Evolutionary conservation across 2,797 vertebrate species (phyloP).

Genomic region (Coreius guichenoti): DNA sequence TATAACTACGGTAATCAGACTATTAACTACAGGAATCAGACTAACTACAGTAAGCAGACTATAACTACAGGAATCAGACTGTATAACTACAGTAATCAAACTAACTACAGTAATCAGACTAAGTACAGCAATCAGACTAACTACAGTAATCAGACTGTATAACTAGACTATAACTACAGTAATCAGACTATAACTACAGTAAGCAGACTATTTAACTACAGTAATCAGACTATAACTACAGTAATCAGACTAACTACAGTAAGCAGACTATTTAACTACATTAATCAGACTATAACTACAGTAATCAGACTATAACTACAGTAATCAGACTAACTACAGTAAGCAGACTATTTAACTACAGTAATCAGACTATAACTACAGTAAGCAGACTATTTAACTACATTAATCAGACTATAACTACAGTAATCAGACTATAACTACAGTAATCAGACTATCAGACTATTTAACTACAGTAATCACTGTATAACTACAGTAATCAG

Average conservation of each 20-base stretch:
- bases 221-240: too few relatives aligned
- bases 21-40: too few relatives aligned
- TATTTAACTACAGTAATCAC: too few relatives aligned
- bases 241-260: too few relatives aligned
- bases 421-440: background rate
- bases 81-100: background rate
- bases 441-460: background rate
- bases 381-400: background rate
- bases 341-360: background rate
- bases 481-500: too few relatives aligned
- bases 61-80: background rate
- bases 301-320: background rate
- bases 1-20: too few relatives aligned
- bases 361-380: background rate
- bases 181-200: too few relatives aligned
- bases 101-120: too few relatives aligned
- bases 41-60: background rate
- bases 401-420: background rate
- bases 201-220: too few relatives aligned
- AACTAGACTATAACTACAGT: too few relatives aligned
- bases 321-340: background rate
- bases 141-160: too few relatives aligned
- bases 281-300: background rate
- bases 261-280: background rate
- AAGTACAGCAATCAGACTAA: too few relatives aligned